Percentiles rank a stretch among this genome's conserved stretches.
Conservation (phyloP, 1,140 invertebrate species). For the Oppia nitens region DNA sequence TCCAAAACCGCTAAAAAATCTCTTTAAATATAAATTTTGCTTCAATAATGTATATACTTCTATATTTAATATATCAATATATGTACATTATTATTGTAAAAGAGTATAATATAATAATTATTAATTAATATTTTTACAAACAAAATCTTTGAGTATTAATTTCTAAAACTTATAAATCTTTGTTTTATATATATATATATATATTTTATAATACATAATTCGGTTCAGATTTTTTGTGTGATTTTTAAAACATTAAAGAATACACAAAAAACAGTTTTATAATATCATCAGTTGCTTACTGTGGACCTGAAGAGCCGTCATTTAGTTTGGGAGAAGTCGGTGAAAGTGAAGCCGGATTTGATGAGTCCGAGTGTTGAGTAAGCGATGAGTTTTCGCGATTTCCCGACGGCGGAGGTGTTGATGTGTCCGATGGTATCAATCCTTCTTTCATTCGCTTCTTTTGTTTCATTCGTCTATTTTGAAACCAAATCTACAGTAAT, state of each 20-base stretch:
- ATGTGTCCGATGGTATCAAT: constrained; percentile 11
- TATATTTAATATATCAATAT: too few species aligned
- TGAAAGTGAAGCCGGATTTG: constrained; percentile 12
- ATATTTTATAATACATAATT: background rate
- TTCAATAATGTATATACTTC: too few species aligned
- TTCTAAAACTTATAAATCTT: too few species aligned
- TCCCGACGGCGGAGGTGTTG: constrained; percentile 9
- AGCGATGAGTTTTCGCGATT: background rate
- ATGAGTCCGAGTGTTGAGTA: constrained; percentile 12
- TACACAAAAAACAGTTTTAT: background rate
- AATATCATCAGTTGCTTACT: background rate
- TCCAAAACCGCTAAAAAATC: too few species aligned
- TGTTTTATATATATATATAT: too few species aligned
- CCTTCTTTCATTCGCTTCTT: constrained; percentile 39
- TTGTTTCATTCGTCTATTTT: constrained; percentile 29
- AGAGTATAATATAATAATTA: too few species aligned
- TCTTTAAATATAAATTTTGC: too few species aligned
- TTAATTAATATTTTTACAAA: background rate
- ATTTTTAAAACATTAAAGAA: background rate
- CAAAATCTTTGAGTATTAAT: background rate
- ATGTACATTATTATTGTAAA: too few species aligned
- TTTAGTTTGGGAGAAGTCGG: constrained; percentile 10
- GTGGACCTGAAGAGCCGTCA: background rate
- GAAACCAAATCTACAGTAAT: constrained; percentile 30
- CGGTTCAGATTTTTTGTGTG: background rate